Conservation (phyloP, 2,888 invertebrate genomes). For the Deroplatys truncata region DNA sequence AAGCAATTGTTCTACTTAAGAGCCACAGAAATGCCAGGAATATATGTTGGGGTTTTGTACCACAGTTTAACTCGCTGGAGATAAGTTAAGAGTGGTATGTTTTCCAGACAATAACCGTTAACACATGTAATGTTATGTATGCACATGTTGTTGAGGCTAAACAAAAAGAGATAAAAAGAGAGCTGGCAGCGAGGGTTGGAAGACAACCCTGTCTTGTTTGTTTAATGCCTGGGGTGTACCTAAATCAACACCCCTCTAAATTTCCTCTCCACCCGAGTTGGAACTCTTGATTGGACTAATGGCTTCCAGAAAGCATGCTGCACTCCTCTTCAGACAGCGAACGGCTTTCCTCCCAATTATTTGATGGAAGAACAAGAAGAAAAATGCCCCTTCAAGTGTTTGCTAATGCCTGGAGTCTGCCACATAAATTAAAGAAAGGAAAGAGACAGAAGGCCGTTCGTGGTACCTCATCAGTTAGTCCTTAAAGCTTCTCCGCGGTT, state of each 20-base stretch:
- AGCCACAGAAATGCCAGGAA: too few relatives aligned
- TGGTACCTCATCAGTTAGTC: background rate
- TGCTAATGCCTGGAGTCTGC: background rate
- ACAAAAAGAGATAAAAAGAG: background rate
- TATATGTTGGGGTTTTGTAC: too few relatives aligned
- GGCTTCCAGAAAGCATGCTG: background rate
- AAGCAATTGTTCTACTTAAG: too few relatives aligned
- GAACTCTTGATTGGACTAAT: background rate
- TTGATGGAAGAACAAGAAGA: background rate
- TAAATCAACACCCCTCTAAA: background rate
- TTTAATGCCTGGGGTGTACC: background rate
- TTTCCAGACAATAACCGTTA: background rate
- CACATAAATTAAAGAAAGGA: background rate
- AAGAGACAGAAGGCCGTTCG: background rate
- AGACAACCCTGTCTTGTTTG: background rate
- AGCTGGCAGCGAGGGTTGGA: background rate
- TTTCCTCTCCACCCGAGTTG: background rate
- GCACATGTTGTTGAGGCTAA: background rate
- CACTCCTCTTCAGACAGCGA: background rate
- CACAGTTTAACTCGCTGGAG: too few relatives aligned
- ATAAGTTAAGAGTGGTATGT: too few relatives aligned
- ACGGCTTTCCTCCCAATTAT: background rate
- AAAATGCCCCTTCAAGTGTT: background rate
- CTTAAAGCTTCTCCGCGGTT: background rate
- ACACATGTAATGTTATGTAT: background rate